Percentiles rank a stretch among this genome's conserved stretches.
phyloP scores from a whole-genome alignment of 2,113 vertebrate species.

The Riparia riparia region DNA sequence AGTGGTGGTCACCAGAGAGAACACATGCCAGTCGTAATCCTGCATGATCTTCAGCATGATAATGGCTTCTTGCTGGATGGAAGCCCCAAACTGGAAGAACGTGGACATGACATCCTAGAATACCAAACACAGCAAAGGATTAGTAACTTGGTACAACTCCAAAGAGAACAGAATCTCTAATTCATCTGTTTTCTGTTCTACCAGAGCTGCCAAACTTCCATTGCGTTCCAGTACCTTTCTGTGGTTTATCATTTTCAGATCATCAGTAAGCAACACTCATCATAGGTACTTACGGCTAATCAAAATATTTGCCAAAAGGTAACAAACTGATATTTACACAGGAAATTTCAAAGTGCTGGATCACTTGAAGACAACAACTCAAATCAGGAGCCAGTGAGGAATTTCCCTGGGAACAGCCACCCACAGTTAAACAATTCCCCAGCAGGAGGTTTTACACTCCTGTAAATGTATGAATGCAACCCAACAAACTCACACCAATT shows the following conservation, averaged over 20 bases:
- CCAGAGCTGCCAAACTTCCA: neutral
- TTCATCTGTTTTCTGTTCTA: neutral
- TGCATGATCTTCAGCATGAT: constrained; percentile 99
- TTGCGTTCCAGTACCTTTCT: neutral
- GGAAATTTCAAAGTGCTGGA: neutral
- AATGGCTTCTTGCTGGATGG: constrained; percentile 96
- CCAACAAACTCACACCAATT: neutral
- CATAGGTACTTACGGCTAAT: neutral
- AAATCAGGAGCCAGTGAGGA: neutral
- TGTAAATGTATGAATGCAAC: accelerated
- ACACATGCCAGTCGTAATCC: constrained; percentile 98
- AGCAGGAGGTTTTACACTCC: neutral
- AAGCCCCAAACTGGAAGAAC: constrained; percentile 98
- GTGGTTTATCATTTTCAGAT: neutral
- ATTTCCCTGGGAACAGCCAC: neutral
- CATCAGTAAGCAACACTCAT: neutral
- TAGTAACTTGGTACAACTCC: neutral
- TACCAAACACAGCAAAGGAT: constrained; percentile 20
- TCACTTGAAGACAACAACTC: neutral
- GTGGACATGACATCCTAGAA: constrained; percentile 93
- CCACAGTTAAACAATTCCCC: neutral
- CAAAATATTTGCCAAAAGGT: neutral
- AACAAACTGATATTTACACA: neutral
- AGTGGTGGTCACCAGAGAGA: constrained; percentile 96
- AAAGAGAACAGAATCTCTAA: neutral